A percentile compares a stretch with the other conserved stretches of the same genome.
Evolutionary conservation across 2,888 invertebrate genomes (phyloP).

Genomic region (Ophioninae sp.): DNA sequence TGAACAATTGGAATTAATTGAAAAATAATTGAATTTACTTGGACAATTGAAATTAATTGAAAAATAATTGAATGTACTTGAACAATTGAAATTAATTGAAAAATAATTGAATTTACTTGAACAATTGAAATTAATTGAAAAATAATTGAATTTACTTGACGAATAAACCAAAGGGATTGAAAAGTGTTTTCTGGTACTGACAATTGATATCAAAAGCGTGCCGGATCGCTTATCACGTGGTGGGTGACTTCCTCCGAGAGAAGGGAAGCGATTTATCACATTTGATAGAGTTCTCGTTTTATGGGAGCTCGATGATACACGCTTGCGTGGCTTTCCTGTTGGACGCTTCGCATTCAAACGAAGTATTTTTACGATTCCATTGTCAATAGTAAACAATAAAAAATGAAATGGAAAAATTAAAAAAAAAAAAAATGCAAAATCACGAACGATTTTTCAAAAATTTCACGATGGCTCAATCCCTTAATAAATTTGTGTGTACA

Average conservation of each 20-base stretch:
- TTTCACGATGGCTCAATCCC: too few species aligned
- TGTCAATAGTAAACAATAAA: neutral
- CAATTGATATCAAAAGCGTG: neutral
- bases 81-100: neutral
- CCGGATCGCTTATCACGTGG: conserved; percentile 67
- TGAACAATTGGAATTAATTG: too few species aligned
- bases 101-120: neutral
- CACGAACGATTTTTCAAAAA: too few species aligned
- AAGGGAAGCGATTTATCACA: conserved; percentile 70
- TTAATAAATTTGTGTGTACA: too few species aligned
- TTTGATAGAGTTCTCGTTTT: conserved; percentile 35
- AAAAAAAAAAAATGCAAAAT: too few species aligned
- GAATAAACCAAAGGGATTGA: neutral
- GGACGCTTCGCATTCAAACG: neutral
- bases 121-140: neutral
- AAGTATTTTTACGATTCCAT: neutral
- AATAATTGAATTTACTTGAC: neutral
- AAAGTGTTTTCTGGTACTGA: conserved; percentile 5
- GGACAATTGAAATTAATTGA: neutral
- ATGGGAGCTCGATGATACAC: conserved; percentile 9
- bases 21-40: neutral
- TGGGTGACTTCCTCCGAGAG: conserved; percentile 73
- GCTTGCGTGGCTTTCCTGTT: conserved; percentile 11
- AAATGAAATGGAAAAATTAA: neutral
- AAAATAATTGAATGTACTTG: neutral